These are phyloP conservation scores for Trachymyrmex septentrionalis DNA, from an alignment of 1,140 invertebrate genomes.

Conservation along the genomic window DNA sequence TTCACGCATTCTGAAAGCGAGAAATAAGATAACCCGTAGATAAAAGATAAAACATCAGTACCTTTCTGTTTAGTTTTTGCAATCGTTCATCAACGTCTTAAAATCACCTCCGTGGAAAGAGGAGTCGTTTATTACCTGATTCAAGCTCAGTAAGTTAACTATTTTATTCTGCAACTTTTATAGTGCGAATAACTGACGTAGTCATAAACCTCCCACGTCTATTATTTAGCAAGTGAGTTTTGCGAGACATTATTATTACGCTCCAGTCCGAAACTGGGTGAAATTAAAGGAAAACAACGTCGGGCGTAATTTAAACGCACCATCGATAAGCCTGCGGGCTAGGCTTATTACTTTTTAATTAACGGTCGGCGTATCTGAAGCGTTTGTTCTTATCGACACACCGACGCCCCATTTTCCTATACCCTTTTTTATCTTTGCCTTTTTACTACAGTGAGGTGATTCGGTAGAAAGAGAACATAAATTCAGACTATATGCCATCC, in stretches of 20 bases:
- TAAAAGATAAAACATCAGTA: background rate
- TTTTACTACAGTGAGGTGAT: conserved; percentile 7
- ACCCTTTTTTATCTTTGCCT: background rate
- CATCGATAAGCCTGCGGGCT: conserved; percentile 42
- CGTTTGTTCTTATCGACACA: conserved; percentile 51
- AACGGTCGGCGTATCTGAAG: conserved; percentile 43
- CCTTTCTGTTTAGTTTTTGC: background rate
- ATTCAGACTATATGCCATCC: background rate
- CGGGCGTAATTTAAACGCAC: conserved; percentile 21
- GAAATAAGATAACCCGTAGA: background rate
- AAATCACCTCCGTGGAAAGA: conserved; percentile 7
- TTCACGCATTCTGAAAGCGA: background rate
- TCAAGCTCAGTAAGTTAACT: conserved; percentile 31
- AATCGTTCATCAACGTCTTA: conserved; percentile 14
- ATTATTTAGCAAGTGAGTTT: conserved; percentile 65
- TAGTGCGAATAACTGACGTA: conserved; percentile 58
- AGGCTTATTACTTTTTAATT: conserved; percentile 75
- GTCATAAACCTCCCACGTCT: conserved; percentile 44
- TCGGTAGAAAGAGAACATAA: background rate
- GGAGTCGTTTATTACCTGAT: conserved; percentile 33
- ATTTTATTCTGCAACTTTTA: conserved; percentile 66
- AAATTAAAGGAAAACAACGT: conserved; percentile 76
- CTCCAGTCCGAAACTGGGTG: conserved; percentile 69
- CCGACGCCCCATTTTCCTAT: conserved; percentile 27
- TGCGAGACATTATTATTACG: conserved; percentile 71